These are phyloP conservation scores for Clarias platycephalus DNA, from an alignment of 2,797 vertebrate genomes.

Conservation along the genomic window DNA sequence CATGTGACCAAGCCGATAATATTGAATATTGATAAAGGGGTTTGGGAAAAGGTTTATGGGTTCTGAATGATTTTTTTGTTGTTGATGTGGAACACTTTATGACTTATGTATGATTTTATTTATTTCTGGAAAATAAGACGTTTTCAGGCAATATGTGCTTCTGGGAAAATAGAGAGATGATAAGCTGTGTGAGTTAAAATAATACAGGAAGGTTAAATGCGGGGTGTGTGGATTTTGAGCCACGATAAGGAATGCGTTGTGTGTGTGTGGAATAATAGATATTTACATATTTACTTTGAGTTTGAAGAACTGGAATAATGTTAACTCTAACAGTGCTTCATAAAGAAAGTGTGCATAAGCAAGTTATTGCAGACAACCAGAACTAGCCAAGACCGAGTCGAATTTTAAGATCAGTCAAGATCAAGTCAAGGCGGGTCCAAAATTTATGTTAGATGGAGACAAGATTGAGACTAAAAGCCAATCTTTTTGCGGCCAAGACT, in stretches of 20 bases:
- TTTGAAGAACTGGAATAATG: neutral
- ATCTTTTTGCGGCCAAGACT: neutral
- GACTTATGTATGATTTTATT: neutral
- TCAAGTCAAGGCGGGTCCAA: neutral
- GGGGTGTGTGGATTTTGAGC: neutral
- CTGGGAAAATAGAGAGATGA: neutral
- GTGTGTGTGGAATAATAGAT: neutral
- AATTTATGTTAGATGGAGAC: neutral
- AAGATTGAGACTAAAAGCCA: neutral
- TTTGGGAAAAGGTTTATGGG: neutral
- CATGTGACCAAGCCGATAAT: conserved; percentile 24
- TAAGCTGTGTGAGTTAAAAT: neutral
- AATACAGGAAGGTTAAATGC: neutral
- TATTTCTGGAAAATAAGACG: neutral
- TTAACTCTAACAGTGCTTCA: neutral
- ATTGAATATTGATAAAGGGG: neutral
- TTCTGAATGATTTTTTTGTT: neutral
- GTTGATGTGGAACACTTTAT: conserved; percentile 10
- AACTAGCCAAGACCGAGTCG: neutral
- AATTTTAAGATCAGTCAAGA: neutral
- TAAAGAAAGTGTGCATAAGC: neutral
- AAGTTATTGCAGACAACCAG: neutral
- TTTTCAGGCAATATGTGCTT: neutral
- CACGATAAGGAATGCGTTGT: neutral
- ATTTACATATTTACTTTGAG: neutral